Conservation (phyloP, 2,113 vertebrate genomes). For the Narcine bancroftii region DNA sequence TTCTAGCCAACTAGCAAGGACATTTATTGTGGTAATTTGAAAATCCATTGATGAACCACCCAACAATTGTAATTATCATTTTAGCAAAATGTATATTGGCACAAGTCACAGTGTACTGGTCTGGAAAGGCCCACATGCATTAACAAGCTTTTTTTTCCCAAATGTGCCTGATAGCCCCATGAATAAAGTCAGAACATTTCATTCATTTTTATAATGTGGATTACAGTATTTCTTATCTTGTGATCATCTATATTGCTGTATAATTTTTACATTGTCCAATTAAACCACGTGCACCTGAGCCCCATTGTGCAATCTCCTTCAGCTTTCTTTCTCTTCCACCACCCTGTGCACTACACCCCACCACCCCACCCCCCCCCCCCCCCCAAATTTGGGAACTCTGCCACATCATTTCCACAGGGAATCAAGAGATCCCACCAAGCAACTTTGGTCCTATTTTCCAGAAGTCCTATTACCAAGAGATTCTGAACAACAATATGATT, state of each 20-base stretch:
- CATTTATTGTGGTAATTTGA: background rate
- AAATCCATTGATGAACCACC: background rate
- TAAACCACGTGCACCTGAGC: slow-evolving; percentile 13
- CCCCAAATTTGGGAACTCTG: background rate
- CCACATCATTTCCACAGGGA: slow-evolving; percentile 21
- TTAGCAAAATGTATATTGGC: background rate
- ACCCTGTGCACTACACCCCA: too few species aligned
- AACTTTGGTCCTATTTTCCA: background rate
- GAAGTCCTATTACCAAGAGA: background rate
- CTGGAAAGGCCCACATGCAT: background rate
- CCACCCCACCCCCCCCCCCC: too few species aligned
- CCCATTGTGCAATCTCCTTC: background rate
- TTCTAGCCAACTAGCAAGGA: background rate
- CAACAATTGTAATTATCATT: background rate
- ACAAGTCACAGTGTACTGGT: background rate
- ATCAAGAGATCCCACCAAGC: slow-evolving; percentile 2
- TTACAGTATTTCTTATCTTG: background rate
- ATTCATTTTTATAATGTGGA: background rate
- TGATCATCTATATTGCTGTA: slow-evolving; percentile 14
- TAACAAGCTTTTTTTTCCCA: background rate
- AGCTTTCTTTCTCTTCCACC: background rate
- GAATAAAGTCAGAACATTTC: slow-evolving; percentile 15
- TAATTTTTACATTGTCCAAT: slow-evolving; percentile 29
- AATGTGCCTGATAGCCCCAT: background rate
- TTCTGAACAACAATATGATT: background rate